These are phyloP conservation scores for Brachymystax lenok DNA, from an alignment of 2,797 vertebrate species.

Conservation along the genomic window DNA sequence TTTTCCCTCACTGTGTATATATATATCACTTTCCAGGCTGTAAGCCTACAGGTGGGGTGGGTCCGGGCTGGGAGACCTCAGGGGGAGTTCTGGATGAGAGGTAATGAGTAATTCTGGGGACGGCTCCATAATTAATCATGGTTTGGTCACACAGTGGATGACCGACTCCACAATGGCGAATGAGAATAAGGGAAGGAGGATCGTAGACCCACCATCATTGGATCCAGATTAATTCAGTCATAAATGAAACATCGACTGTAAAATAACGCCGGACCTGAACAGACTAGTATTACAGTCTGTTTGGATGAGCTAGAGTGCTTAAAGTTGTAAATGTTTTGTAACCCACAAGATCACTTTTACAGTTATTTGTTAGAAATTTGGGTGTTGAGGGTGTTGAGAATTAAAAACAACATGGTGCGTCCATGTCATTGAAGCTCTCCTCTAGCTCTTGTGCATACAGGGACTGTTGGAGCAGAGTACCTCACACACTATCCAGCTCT, in stretches of 20 bases:
- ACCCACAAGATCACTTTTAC: neutral
- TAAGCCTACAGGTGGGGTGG: slow-evolving; percentile 19
- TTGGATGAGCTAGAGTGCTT: no score
- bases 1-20: slow-evolving; percentile 10
- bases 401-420: neutral
- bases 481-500: slow-evolving; percentile 38
- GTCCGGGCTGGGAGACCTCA: slow-evolving; percentile 26
- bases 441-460: slow-evolving; percentile 20
- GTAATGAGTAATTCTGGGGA: slow-evolving; percentile 56
- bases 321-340: neutral
- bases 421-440: slow-evolving; percentile 36
- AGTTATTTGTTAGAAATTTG: neutral
- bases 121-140: slow-evolving; percentile 57
- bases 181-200: slow-evolving; percentile 34
- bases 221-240: neutral
- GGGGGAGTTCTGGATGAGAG: slow-evolving; percentile 37
- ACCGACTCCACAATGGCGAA: neutral
- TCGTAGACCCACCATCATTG: slow-evolving; percentile 37
- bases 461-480: slow-evolving; percentile 36
- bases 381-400: neutral
- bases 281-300: neutral
- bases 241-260: neutral
- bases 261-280: slow-evolving; percentile 9
- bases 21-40: slow-evolving; percentile 51
- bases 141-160: slow-evolving; percentile 48